phyloP scores from a whole-genome alignment of 2,797 vertebrate genomes.

The Oreortyx pictus region DNA sequence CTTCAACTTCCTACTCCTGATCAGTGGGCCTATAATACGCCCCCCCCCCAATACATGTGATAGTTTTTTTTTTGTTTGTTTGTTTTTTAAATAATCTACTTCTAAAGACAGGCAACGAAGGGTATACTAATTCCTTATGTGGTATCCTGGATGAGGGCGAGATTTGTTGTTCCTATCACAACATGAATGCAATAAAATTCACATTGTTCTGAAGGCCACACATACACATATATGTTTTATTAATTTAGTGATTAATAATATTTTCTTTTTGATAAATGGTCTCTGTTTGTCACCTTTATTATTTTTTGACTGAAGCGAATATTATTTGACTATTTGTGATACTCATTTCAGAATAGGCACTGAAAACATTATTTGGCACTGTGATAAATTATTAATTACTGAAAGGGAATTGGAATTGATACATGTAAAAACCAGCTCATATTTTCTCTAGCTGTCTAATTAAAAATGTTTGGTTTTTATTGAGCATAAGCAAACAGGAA shows the following conservation, averaged over 20 bases:
- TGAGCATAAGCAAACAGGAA: too few species aligned
- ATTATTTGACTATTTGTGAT: constrained; percentile 42
- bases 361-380: constrained; percentile 11
- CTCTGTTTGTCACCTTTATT: background rate
- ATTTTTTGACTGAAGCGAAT: constrained; percentile 21
- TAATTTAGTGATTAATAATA: background rate
- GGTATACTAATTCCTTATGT: background rate
- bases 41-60: too few species aligned
- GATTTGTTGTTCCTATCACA: background rate
- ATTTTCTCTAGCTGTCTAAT: background rate
- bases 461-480: too few species aligned
- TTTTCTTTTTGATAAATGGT: background rate
- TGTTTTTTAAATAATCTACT: background rate
- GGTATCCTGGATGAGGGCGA: background rate
- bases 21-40: too few species aligned
- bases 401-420: constrained; percentile 59
- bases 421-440: constrained; percentile 8
- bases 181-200: background rate
- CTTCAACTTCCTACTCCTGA: too few species aligned
- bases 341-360: constrained; percentile 6
- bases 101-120: background rate
- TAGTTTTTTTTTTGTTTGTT: background rate
- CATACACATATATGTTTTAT: background rate
- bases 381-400: constrained; percentile 61
- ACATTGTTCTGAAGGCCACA: background rate